Evolutionary conservation across 2,113 vertebrate species (phyloP), one percentile per base, ranked within the genome.

Genomic region (Dasyprocta punctata): DNA sequence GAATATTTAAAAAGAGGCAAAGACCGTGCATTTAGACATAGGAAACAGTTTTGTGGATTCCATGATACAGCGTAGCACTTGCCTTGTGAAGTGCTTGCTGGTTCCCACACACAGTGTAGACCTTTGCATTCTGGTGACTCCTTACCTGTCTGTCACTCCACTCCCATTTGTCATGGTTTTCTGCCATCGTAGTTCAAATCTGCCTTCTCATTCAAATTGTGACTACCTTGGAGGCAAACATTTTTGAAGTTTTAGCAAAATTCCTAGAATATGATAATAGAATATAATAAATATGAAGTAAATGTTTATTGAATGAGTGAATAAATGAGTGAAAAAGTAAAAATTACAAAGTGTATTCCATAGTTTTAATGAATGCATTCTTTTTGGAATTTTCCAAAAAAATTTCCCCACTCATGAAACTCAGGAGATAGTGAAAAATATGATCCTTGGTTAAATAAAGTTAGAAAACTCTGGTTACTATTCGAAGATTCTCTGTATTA

Each of bases 291-390:
- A 49, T 47, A 28, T 22, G 49, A 5, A 71, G 24, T 71, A 71
- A 52, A 41, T 75, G 30, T 67, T 91, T 75, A 47, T 17, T 16
- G 19, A 94, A 28, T 63, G 24, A 80, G 3, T 81, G 5, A 84
- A 38, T 92, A 92, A 41, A 16, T 91, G 16, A 96, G 2, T 78
- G 7, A 86, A 49, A 94, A 94, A 54, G 38, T 86, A 13, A 86
- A 73, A 36, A 94, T 71, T 52, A 14, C 36, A 78, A 86, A 95
- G 20, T 56, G 63, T n/a, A 24, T 81, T 36, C 33, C 33, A 92
- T 7, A 61, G 30, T 75, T 92, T 38, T 61, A 84, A 49, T 87
- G 65, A 89, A 58, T 77, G 26, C 24, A 41, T 67, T 83, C 69
- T 19, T 90, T 86, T 89, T 30, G 71, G 8, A 5, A 90, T 69